A percentile compares a stretch with the other conserved stretches of the same genome.
Conservation (phyloP, 1,140 invertebrate species). For the Chironomus tepperi region DNA sequence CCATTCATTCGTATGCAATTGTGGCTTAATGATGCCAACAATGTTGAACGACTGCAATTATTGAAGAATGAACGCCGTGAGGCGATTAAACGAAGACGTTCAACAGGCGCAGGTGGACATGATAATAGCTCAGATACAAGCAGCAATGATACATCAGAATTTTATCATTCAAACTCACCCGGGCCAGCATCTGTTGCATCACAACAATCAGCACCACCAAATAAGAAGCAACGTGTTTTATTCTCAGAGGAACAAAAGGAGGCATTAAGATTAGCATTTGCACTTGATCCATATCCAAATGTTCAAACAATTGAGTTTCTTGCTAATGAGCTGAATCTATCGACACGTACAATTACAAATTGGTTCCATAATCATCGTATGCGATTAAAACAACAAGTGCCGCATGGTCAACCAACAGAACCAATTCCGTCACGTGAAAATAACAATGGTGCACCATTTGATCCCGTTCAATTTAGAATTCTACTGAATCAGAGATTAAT, state of each 20-base stretch:
- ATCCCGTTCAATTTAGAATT: slow-evolving; percentile 82
- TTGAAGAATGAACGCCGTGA: slow-evolving; percentile 83
- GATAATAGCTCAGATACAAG: slow-evolving; percentile 79
- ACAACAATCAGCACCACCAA: slow-evolving; percentile 54
- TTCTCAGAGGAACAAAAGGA: slow-evolving; percentile 99
- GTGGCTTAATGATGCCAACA: slow-evolving; percentile 91
- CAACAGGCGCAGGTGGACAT: slow-evolving; percentile 63
- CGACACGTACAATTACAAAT: slow-evolving; percentile 92
- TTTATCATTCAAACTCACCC: slow-evolving; percentile 76
- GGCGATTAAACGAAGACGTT: slow-evolving; percentile 76
- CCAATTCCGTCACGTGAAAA: slow-evolving; percentile 58
- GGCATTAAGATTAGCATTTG: slow-evolving; percentile 84
- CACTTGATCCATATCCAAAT: slow-evolving; percentile 92
- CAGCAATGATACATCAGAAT: slow-evolving; percentile 80
- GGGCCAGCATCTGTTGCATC: slow-evolving; percentile 49
- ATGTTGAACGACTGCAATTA: slow-evolving; percentile 78
- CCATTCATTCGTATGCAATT: slow-evolving; percentile 98
- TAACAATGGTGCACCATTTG: slow-evolving; percentile 61
- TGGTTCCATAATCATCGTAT: slow-evolving; percentile 99
- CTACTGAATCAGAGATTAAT: slow-evolving; percentile 77
- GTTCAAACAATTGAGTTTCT: slow-evolving; percentile 92
- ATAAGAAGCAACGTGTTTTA: slow-evolving; percentile 85
- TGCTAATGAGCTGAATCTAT: slow-evolving; percentile 81
- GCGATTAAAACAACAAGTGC: slow-evolving; percentile 86
- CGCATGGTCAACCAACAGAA: slow-evolving; percentile 58